Evolutionary conservation across 2,113 vertebrate species (phyloP), one percentile per base, ranked within the genome.

Genomic region (Paramormyrops kingsleyae): DNA sequence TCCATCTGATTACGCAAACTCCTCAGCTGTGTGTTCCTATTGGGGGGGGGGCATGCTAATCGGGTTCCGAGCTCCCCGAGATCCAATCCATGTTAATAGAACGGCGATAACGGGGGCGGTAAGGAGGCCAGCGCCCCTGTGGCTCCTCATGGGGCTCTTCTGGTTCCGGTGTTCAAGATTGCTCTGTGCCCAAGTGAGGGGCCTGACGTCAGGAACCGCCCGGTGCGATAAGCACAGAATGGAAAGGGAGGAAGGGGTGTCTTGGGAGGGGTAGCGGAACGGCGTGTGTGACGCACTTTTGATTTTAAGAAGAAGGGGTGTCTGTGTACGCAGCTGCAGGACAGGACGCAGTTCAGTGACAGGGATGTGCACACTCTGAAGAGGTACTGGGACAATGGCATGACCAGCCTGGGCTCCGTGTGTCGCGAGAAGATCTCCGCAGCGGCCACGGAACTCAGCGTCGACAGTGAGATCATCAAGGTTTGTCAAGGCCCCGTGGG

Each of bases 391-490:
- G 98, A 99, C 94, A 96, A 97, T 92, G 99, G 99, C 91, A 99
- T 99, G 98, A 99, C 99, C 92, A 99, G 98, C 92, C 95, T 99
- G 95, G 99, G 98, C 90, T 98, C 98, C 49, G 97, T 99, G 90
- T 99, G 99, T 96, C 96, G 97, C 95, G 98, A 99, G 94, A 99
- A 99, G 96, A 99, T 99, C 93, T 96, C 97, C 88, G 98, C 98
- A 53, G 98, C 99, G 89, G 97, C 98, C 88, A 96, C 96, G 91
- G 97, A 99, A 89, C 97, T 99, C 94, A 97, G 95, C 88, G 98
- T 99, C 92, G 99, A 99, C 96, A 97, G 97, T 95, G 99, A 99
- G 96, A 99, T 99, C 95, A 97, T 99, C 92, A 97, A 98, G 98
- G 99, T 99, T 31, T 1, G 85, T 27, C 5, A 24, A 87, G 50